Conservation (phyloP, 2,113 vertebrate species). For the Haemorhous mexicanus region DNA sequence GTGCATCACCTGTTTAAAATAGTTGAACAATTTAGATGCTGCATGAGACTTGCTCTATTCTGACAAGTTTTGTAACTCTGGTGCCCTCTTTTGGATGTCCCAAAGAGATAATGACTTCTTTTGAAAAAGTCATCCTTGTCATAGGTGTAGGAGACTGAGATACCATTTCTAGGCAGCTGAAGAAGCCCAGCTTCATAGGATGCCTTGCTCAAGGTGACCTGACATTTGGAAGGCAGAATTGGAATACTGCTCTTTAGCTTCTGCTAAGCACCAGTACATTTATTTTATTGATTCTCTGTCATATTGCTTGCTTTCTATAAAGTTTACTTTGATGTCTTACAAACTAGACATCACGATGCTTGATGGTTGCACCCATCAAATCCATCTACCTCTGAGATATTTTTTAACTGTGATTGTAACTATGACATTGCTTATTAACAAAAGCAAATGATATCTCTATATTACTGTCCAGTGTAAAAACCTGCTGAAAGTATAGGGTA, state of each 20-base stretch:
- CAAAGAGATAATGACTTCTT: background rate
- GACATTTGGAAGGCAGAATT: background rate
- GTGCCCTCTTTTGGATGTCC: background rate
- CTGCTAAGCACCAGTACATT: background rate
- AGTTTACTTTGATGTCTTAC: constrained; percentile 17
- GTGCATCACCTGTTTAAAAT: background rate
- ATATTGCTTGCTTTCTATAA: background rate
- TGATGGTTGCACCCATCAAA: background rate
- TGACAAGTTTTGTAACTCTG: background rate
- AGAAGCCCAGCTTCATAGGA: background rate
- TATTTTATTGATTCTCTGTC: constrained; percentile 38
- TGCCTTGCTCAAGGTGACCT: constrained; percentile 1
- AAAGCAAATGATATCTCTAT: background rate
- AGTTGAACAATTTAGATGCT: background rate
- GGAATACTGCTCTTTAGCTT: background rate
- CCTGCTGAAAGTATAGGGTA: background rate
- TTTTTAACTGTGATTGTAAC: background rate
- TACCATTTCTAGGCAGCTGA: background rate
- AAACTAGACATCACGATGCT: background rate
- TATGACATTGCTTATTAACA: background rate
- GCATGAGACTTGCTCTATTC: background rate
- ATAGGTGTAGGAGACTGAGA: background rate
- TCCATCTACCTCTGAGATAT: background rate
- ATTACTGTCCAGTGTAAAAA: background rate
- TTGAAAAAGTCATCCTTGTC: background rate